Base-by-base conservation (phyloP, 2,113 vertebrate genomes). In the Melanotaenia duboulayi region DNA sequence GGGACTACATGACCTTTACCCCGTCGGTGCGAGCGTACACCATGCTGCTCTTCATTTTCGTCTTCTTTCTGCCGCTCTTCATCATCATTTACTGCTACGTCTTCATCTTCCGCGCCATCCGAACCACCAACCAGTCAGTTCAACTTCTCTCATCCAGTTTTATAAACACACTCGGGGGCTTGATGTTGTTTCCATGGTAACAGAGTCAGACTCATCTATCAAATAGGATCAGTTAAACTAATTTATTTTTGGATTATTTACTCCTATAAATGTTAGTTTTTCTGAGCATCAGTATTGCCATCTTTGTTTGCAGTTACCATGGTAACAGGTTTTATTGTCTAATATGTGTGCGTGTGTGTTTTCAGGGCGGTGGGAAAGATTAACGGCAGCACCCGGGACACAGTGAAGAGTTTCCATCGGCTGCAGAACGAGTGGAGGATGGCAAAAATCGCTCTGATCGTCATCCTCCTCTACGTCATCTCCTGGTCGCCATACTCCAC, bases 351-450 rank as follows among this genome's bases (percentile, higher is more conserved):
- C 66, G 35, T 81, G 52, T 76, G 60, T 72, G 52, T 74, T 37
- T 44, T 28, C 79, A 99, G 97, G 89, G 95, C 95, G 19, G 87
- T 99, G 71, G 92, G 94, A 66, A 96, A 92, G 80, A 90, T 97
- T 3, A 94, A 90, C 35, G 85, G 94, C 81, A 94, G 93, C 60
- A 28, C 78, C 0, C 91, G 92, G 2, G 93, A 95, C 70, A 92
- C 95, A 0, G 87, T 93, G 25, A 94, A 90, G 77, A 95, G 92
- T 22, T 94, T 91, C 82, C 91, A 94, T n/a, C 94, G 93, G 51
- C 91, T 99, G 87, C 95, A 96, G 92, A 97, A 94, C 14, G 97
- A 99, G 77, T 98, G 97, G 97, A 98, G 96, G 89, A 97, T 96
- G 94, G 97, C 97, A 4, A 98, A 98, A 94, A 94, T 97, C 11